Conservation (phyloP, 2,888 invertebrate genomes). For the Drosophila parthenogenetica region DNA sequence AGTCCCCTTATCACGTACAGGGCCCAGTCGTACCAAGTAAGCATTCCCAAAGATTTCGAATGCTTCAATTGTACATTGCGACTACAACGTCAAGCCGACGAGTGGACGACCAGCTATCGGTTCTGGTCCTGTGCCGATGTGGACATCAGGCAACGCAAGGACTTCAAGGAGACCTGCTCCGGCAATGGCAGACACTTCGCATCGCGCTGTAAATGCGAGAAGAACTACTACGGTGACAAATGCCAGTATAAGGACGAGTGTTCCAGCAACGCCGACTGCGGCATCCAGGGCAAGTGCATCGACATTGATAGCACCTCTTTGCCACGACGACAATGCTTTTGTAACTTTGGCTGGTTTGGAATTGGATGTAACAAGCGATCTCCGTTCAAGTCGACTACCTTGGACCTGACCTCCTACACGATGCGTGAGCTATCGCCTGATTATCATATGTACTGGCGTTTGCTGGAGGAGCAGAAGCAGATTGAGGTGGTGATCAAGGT, state of each 20-base stretch:
- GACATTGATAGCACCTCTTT: conserved; percentile 92
- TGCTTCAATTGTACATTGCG: conserved; percentile 96
- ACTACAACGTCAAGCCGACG: conserved; percentile 94
- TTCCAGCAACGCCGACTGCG: conserved; percentile 93
- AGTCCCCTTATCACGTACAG: conserved; percentile 85
- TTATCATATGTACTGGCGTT: conserved; percentile 93
- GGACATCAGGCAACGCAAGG: conserved; percentile 91
- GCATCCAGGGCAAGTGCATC: conserved; percentile 93
- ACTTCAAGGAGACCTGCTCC: conserved; percentile 93
- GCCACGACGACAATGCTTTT: conserved; percentile 94
- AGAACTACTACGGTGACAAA: conserved; percentile 91
- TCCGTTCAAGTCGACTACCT: conserved; percentile 89
- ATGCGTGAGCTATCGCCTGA: conserved; percentile 90
- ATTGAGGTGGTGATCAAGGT: conserved; percentile 94
- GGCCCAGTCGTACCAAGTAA: conserved; percentile 92
- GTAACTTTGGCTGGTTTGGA: conserved; percentile 95
- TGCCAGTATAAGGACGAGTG: conserved; percentile 97
- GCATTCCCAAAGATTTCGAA: conserved; percentile 91
- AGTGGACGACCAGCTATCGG: conserved; percentile 93
- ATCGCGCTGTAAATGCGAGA: conserved; percentile 92
- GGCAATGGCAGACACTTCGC: conserved; percentile 92
- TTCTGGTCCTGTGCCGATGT: conserved; percentile 99
- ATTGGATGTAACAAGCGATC: conserved; percentile 93
- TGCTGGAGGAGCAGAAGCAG: conserved; percentile 93
- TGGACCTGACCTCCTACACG: conserved; percentile 90